phyloP scores from a whole-genome alignment of 37 sponge, comb jelly and placozoan species.

The Amphimedon queenslandica region DNA sequence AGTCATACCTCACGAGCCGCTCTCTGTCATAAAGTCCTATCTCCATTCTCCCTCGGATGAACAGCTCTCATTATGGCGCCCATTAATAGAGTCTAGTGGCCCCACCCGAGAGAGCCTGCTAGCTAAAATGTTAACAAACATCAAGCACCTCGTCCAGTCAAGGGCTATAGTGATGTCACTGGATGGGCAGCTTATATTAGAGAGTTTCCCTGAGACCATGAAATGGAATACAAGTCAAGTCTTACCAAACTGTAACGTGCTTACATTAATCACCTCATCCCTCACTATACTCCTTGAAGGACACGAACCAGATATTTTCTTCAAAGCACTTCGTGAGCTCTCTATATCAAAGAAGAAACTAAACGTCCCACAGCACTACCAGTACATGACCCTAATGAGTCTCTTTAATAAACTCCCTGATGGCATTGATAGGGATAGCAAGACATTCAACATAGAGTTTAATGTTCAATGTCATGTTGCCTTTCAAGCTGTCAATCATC shows the following conservation, averaged over 20 bases:
- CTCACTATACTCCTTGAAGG: slow-evolving; percentile 47
- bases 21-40: neutral
- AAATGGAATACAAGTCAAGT: neutral
- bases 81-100: neutral
- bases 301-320: slow-evolving; percentile 13
- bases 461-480: slow-evolving; percentile 8
- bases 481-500: slow-evolving; percentile 9
- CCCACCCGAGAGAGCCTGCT: neutral
- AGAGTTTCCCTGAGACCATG: neutral
- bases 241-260: slow-evolving; percentile 22
- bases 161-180: slow-evolving; percentile 19
- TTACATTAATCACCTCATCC: slow-evolving; percentile 16
- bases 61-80: neutral
- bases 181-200: slow-evolving; percentile 3
- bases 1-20: neutral
- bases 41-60: neutral
- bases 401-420: slow-evolving; percentile 20
- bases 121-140: neutral
- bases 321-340: slow-evolving; percentile 4
- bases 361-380: neutral
- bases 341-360: slow-evolving; percentile 11
- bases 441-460: neutral
- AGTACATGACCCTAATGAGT: slow-evolving; percentile 1
- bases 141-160: neutral
- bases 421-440: neutral